Evolutionary conservation across 2,888 invertebrate genomes (phyloP), one percentile per base, ranked within the genome.

Genomic region (Polylopha cassiicola): DNA sequence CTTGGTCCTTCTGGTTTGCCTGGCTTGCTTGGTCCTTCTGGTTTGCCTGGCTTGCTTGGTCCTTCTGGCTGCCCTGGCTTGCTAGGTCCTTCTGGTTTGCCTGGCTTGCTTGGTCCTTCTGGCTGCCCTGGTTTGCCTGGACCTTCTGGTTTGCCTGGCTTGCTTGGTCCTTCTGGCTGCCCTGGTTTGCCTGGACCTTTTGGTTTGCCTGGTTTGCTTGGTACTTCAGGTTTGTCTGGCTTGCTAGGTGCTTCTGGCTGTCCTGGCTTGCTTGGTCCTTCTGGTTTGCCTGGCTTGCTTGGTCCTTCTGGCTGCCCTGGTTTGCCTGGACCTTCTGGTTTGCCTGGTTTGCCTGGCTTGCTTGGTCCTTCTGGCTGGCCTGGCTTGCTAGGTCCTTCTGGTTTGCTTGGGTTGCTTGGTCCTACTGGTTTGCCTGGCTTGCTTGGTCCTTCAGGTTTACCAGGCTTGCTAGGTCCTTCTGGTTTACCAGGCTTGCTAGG

Each of bases 1-100:
- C 11, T 11, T 11, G 29, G 29, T 10, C 17, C 6, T 7, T n/a
- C 27, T 8, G 8, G 7, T 1, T 15, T 6, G 1, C 6, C 18
- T 14, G 26, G 18, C 1, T 14, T 4, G 0, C 14, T 14, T 26
- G 34, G 30, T 6, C 2, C 1, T 1, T 18, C 18, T 32, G 39
- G 18, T 8, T 15, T 4, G n/a, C 33, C 33, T 32, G 39, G 32
- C 2, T 15, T 9, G 16, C 16, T 15, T 20, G 17, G 31, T 3
- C 11, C 1, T 1, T 21, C 21, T 31, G 31, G 32, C 6, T 32
- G 21, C 0, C 13, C 33, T 39, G 44, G 63, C 7, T 28, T 39
- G 7, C 37, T 44, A 34, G 75, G 79, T 16, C 54, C 63, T 24
- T 65, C 65, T 37, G 64, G 61, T 27, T 46, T 47, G 3, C 47